Percentiles rank a stretch among this genome's conserved stretches.
Conservation (phyloP, 1,140 invertebrate species). For the Zaprionus ghesquierei region DNA sequence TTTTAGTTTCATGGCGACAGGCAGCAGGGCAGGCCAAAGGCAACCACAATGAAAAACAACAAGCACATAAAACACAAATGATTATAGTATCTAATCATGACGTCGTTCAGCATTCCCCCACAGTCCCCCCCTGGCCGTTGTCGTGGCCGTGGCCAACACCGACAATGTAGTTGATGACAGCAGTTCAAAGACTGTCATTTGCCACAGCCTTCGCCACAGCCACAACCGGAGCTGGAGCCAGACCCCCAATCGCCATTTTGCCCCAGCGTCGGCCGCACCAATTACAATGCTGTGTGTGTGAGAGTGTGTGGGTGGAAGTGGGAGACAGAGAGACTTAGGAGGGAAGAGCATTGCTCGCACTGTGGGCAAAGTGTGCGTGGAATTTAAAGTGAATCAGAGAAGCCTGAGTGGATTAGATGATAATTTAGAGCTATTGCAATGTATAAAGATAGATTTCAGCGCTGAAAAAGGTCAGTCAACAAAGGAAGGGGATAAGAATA, state of each 20-base stretch:
- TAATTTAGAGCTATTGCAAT: neutral
- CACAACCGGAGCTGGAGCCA: constrained; percentile 12
- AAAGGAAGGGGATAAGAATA: too few relatives aligned
- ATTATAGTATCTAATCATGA: constrained; percentile 82
- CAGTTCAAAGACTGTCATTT: constrained; percentile 78
- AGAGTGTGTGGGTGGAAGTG: neutral
- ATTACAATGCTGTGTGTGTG: constrained; percentile 4
- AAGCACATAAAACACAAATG: constrained; percentile 79
- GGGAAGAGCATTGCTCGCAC: constrained; percentile 5
- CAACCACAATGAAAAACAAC: constrained; percentile 68
- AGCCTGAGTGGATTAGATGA: constrained; percentile 24
- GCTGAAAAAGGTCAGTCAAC: neutral
- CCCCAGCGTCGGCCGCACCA: constrained; percentile 5
- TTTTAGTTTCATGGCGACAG: constrained; percentile 54
- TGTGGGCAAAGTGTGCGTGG: constrained; percentile 29
- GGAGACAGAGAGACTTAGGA: neutral
- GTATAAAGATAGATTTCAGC: neutral
- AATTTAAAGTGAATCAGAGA: constrained; percentile 23
- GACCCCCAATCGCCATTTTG: constrained; percentile 24
- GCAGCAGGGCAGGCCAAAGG: constrained; percentile 28
- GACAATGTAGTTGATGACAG: constrained; percentile 77
- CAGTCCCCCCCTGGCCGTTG: neutral
- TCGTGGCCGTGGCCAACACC: constrained; percentile 49
- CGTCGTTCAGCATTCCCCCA: constrained; percentile 50
- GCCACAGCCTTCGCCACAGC: constrained; percentile 45